These are phyloP conservation scores for Ptilodon capucinus DNA, from an alignment of 2,888 invertebrate species.

Conservation along the genomic window DNA sequence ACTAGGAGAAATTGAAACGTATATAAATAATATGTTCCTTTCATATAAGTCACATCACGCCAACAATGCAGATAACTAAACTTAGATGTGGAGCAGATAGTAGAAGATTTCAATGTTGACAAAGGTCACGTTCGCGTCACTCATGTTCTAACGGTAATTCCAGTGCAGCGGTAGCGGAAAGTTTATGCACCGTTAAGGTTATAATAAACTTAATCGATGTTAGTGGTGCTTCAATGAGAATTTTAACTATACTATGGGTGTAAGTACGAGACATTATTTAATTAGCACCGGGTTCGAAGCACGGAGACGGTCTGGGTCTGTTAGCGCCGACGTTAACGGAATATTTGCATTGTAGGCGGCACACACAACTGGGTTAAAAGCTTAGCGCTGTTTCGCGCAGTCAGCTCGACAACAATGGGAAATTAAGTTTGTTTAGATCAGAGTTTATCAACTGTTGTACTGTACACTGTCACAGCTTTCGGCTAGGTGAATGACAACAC, in stretches of 20 bases:
- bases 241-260: too few relatives aligned
- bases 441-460: slow-evolving; percentile 2
- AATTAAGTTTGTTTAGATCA: slow-evolving; percentile 20
- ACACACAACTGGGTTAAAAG: slow-evolving; percentile 66
- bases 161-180: slow-evolving; percentile 12
- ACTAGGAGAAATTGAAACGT: too few relatives aligned
- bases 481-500: too few relatives aligned
- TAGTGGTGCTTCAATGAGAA: too few relatives aligned
- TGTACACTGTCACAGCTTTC: neutral
- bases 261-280: too few relatives aligned
- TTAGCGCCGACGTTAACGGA: slow-evolving; percentile 50
- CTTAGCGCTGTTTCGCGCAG: slow-evolving; percentile 55
- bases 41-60: too few relatives aligned
- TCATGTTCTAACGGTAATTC: slow-evolving; percentile 20
- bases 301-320: slow-evolving; percentile 32
- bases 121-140: slow-evolving; percentile 14
- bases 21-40: too few relatives aligned
- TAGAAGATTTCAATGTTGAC: neutral
- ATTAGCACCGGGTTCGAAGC: slow-evolving; percentile 39
- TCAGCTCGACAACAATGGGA: slow-evolving; percentile 30
- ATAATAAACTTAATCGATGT: slow-evolving; percentile 27
- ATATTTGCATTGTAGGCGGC: slow-evolving; percentile 55
- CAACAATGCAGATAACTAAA: too few relatives aligned
- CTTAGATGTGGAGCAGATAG: too few relatives aligned
- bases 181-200: slow-evolving; percentile 31